Conservation (phyloP, 1,140 invertebrate genomes). For the Halyomorpha halys region DNA sequence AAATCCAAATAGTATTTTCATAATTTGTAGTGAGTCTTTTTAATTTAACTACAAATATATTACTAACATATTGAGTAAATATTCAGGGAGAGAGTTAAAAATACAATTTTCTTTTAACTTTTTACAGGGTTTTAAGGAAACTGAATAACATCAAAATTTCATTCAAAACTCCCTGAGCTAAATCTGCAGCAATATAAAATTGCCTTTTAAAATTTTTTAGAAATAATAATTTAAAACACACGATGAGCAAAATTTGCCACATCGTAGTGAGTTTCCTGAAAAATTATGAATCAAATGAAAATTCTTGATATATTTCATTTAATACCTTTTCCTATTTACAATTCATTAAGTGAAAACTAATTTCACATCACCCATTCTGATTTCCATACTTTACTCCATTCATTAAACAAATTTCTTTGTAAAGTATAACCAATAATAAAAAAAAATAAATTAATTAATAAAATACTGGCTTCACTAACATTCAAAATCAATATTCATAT, state of each 20-base stretch:
- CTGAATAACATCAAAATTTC: slow-evolving; percentile 1
- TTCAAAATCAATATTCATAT: too few relatives aligned
- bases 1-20: background rate
- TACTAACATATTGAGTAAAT: slow-evolving; percentile 1
- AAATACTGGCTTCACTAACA: too few relatives aligned
- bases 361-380: too few relatives aligned
- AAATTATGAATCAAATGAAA: background rate
- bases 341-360: background rate
- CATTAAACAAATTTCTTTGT: too few relatives aligned
- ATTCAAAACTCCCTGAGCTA: slow-evolving; percentile 15
- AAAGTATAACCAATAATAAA: too few relatives aligned
- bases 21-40: background rate
- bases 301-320: background rate
- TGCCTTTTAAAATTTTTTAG: background rate
- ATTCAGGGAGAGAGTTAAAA: slow-evolving; percentile 10
- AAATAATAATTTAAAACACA: slow-evolving; percentile 1
- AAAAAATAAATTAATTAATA: too few relatives aligned
- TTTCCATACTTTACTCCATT: too few relatives aligned
- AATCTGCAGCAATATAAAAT: slow-evolving; percentile 15
- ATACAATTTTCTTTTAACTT: background rate
- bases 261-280: background rate
- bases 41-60: background rate
- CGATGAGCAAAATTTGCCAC: background rate
- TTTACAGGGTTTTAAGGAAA: background rate
- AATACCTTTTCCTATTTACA: background rate